These are phyloP conservation scores for Ephydatia muelleri DNA, from an alignment of 37 sponge, comb jelly and placozoan species.

Conservation along the genomic window DNA sequence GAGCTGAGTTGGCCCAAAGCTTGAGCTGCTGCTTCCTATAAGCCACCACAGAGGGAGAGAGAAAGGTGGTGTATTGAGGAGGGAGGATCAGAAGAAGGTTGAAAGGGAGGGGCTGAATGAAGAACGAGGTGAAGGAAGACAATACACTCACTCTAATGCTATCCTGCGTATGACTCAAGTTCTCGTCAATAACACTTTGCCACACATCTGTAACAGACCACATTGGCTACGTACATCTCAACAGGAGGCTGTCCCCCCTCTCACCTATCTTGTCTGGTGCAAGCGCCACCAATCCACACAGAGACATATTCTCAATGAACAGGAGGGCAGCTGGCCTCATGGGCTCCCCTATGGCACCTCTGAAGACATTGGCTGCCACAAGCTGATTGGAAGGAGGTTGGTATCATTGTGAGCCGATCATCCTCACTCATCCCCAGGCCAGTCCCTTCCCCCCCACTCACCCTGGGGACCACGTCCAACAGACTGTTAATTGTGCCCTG, in stretches of 20 bases:
- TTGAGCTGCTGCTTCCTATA: conserved; percentile 57
- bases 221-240: neutral
- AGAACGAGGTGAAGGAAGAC: neutral
- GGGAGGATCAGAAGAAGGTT: neutral
- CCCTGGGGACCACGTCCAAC: conserved; percentile 30
- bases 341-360: conserved; percentile 80
- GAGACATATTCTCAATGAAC: conserved; percentile 83
- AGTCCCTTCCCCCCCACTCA: neutral
- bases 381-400: conserved; percentile 16
- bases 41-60: neutral
- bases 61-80: neutral
- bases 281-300: conserved; percentile 37
- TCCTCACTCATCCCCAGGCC: neutral
- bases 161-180: conserved; percentile 69
- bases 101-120: neutral
- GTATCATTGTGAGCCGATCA: neutral
- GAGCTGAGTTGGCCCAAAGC: conserved; percentile 50
- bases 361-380: conserved; percentile 55
- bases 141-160: conserved; percentile 47
- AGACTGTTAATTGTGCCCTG: conserved; percentile 3
- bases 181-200: conserved; percentile 81
- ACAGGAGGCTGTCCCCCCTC: neutral
- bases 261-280: conserved; percentile 11
- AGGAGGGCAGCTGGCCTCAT: conserved; percentile 87
- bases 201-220: conserved; percentile 45